Percentiles rank a stretch among this genome's conserved stretches.
Conservation (phyloP, 2,797 vertebrate species). For the Crenichthys baileyi region DNA sequence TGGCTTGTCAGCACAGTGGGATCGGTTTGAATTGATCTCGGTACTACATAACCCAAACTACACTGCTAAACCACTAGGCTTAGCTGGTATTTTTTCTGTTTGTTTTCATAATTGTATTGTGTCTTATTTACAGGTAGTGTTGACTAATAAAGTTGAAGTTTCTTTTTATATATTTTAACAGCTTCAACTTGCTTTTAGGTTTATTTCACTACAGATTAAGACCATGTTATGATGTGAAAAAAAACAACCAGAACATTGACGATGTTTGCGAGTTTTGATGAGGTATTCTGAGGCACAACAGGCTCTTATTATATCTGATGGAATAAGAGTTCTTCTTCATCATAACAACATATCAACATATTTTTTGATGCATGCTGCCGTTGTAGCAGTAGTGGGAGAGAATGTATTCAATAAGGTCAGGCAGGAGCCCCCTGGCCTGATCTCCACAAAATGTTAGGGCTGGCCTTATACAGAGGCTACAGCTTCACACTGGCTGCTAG, state of each 20-base stretch:
- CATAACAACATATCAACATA: too few relatives aligned
- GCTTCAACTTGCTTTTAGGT: not conserved
- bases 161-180: not conserved
- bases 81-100: not conserved
- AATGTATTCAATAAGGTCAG: not conserved
- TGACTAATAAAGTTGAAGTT: not conserved
- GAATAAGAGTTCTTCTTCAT: not conserved
- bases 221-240: not conserved
- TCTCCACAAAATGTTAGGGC: too few relatives aligned
- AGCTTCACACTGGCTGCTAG: not conserved
- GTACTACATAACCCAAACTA: conserved; percentile 39
- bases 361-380: too few relatives aligned
- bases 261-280: not conserved
- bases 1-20: conserved; percentile 70
- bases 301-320: not conserved
- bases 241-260: not conserved
- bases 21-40: conserved; percentile 70
- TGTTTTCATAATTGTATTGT: not conserved
- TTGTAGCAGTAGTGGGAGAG: not conserved
- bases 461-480: not conserved
- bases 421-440: too few relatives aligned
- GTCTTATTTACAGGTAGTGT: not conserved
- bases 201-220: not conserved
- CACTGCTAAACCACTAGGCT: conserved; percentile 21
- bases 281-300: not conserved